A percentile compares a stretch with the other conserved stretches of the same genome.
Conservation (phyloP, 2,113 vertebrate species). For the Poeciliopsis occidentalis region DNA sequence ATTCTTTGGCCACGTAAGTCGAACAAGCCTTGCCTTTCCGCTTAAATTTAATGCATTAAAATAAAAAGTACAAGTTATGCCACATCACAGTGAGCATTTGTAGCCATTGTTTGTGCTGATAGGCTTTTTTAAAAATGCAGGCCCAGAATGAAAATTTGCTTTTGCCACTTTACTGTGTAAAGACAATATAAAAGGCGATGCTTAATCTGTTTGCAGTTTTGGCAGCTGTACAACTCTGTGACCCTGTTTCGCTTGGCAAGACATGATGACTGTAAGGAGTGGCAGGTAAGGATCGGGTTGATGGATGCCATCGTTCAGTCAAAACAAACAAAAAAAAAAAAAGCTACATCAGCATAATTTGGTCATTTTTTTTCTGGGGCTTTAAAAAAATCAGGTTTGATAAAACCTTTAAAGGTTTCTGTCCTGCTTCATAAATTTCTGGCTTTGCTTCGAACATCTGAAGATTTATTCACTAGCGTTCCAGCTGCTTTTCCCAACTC, state of each 20-base stretch:
- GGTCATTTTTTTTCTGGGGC: too few species aligned
- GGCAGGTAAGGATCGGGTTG: conserved; percentile 85
- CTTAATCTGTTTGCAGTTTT: conserved; percentile 83
- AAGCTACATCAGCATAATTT: too few species aligned
- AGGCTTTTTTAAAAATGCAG: background rate
- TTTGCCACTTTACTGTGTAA: background rate
- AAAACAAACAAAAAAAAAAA: too few species aligned
- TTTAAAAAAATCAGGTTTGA: too few species aligned
- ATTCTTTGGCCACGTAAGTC: conserved; percentile 97
- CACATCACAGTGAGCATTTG: background rate
- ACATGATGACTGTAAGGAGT: conserved; percentile 92
- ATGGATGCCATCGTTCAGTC: background rate
- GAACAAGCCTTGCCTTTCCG: background rate
- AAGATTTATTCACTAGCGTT: background rate
- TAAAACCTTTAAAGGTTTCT: too few species aligned
- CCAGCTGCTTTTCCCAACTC: background rate
- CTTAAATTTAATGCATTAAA: background rate
- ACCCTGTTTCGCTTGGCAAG: conserved; percentile 89
- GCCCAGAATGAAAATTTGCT: background rate
- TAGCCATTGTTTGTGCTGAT: background rate
- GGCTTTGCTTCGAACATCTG: too few species aligned
- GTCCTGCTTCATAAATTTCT: too few species aligned
- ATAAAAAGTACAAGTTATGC: background rate
- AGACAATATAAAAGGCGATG: conserved; percentile 13
- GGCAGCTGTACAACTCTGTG: conserved; percentile 96